Evolutionary conservation across 1,140 invertebrate genomes (phyloP), one percentile per base, ranked within the genome.

Genomic region (Pectinophora gossypiella): DNA sequence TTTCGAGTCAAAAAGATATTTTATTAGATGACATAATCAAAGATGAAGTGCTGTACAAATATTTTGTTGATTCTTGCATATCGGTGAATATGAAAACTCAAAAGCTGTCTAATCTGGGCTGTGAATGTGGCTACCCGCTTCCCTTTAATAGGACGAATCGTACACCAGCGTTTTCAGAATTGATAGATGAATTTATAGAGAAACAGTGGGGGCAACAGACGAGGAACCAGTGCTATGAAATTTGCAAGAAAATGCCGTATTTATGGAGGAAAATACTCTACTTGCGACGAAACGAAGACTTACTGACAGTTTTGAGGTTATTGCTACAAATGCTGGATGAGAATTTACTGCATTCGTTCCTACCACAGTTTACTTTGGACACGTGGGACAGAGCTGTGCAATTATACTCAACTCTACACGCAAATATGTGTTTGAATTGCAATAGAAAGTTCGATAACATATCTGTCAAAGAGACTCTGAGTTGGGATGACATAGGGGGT

Each of bases 231-330:
- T 88, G 85, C 27, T 89, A 88, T 44, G 86, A 88, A 48, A 72
- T 91, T 19, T 91, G 90, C 58, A 89, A 89, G 53, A 80, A 84
- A 56, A 89, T 91, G 82, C 90, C 90, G 23, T 90, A 88, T 56
- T 85, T 91, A 63, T 92, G 90, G 91, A 71, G 78, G 20, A 89
- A 89, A 50, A 88, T 89, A 46, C 65, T 89, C 10, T 82, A 87
- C 48, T 62, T 89, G 40, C 57, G 85, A 53, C 72, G 84, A 15
- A 88, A 87, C 19, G 87, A 89, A 58, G 87, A 89, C 56, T 68
- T 89, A 13, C 42, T 85, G 20, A 88, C 87, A 48, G 70, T 89
- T 19, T 59, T 89, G 38, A 74, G 80, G 48, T 66, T 89, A 54
- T 71, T 89, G 10, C 52, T 89, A 4, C 87, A 89, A 64, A 88